Base-by-base conservation (phyloP, 2,797 vertebrate species). In the Leucoraja ocellata region DNA sequence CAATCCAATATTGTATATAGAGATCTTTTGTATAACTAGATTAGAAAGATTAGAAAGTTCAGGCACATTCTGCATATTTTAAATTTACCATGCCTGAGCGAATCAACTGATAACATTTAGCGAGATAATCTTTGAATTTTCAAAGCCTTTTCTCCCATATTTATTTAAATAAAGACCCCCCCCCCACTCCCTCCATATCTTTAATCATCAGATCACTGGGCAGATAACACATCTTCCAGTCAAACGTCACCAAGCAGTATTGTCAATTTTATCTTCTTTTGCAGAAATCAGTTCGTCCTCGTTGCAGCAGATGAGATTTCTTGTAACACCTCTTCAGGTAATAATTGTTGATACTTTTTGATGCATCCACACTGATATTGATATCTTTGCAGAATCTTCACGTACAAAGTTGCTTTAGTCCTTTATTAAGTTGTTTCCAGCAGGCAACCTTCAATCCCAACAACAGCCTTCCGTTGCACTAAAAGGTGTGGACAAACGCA, bases 211-310 rank as follows among this genome's bases (percentile, higher is more conserved):
- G 96, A 95, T 96, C 96, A 96, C 95, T 96, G 95, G 96, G 96
- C 97, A 97, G 96, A 95, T 96, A 96, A 96, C 95, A 95, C 96
- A 96, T 96, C 95, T 95, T 96, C 96, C 96, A 97, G 97, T 97
- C 90, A 92, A 92, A 76, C 39, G 90, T 92, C 96, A 97, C 97
- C 97, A 96, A 98, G 97, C 97, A 97, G 97, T 97, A 97, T 98
- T 98, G 97, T 98, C 97, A 98, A 98, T 98, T 97, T 97, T 98
- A 98, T 98, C 97, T 98, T 98, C 97, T 98, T 97, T 98, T 98
- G 97, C 97, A 98, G 97, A 98, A 98, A 98, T 98, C 97, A 98
- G 97, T 98, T 98, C 97, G 97, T 98, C 97, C 97, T 98, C 97
- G 97, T 98, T 98, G 97, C 97, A 97, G 97, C 97, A 97, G 97